These are phyloP conservation scores for Gambusia yucatana DNA, from an alignment of 2,797 vertebrate genomes.

Conservation along the genomic window DNA sequence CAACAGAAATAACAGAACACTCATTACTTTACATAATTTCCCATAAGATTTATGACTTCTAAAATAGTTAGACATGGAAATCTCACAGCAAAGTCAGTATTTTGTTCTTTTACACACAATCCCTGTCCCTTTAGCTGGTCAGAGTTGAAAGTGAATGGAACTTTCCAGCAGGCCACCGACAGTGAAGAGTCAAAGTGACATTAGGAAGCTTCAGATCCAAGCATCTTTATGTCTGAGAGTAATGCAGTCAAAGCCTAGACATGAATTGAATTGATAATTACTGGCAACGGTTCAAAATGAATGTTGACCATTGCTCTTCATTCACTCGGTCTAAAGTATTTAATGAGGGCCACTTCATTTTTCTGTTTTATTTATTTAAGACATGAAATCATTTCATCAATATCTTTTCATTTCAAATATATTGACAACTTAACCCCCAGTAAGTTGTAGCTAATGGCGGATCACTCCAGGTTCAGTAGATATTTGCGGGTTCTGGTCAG, in stretches of 20 bases:
- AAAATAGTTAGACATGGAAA: slow-evolving; percentile 51
- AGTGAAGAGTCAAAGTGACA: no score
- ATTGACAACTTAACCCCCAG: background rate
- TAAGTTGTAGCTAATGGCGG: background rate
- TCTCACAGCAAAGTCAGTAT: slow-evolving; percentile 26
- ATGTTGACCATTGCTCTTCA: background rate
- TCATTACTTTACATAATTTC: slow-evolving; percentile 43
- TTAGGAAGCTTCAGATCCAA: background rate
- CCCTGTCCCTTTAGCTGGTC: background rate
- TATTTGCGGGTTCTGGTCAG: background rate
- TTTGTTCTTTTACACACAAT: background rate
- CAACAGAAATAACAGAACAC: slow-evolving; percentile 53
- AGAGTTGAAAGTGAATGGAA: background rate
- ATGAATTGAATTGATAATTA: background rate
- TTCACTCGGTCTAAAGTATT: background rate
- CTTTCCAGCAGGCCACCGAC: background rate
- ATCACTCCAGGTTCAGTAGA: background rate
- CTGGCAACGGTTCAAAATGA: background rate
- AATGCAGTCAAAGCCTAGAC: background rate
- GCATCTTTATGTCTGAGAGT: background rate
- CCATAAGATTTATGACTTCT: slow-evolving; percentile 39
- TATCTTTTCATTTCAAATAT: background rate
- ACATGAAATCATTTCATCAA: background rate
- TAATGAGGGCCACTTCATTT: background rate
- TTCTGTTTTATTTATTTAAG: background rate